phyloP scores from a whole-genome alignment of 2,113 vertebrate species.

The Centropristis striata region DNA sequence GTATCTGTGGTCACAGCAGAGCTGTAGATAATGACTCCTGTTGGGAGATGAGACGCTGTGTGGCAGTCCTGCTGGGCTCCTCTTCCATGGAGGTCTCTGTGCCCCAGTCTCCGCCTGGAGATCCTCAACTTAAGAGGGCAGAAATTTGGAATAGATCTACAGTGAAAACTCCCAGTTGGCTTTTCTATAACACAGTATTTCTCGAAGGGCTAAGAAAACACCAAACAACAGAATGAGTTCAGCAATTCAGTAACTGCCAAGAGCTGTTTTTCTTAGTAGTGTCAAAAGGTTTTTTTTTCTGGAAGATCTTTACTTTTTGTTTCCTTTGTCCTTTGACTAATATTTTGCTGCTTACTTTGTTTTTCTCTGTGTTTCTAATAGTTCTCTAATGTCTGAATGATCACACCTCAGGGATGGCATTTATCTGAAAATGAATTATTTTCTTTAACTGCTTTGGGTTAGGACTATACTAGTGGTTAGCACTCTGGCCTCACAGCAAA shows the following conservation, averaged over 20 bases:
- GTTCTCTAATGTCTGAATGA: background rate
- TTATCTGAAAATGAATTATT: background rate
- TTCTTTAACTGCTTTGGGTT: background rate
- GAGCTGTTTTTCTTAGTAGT: background rate
- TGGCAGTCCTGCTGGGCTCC: slow-evolving; percentile 23
- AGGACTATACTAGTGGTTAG: too few relatives aligned
- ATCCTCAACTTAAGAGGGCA: slow-evolving; percentile 9
- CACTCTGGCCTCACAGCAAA: too few relatives aligned
- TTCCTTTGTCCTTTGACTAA: slow-evolving; percentile 3
- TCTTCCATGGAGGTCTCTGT: slow-evolving; percentile 47
- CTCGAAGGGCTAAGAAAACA: slow-evolving; percentile 6
- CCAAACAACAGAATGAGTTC: background rate
- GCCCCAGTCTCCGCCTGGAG: slow-evolving; percentile 24
- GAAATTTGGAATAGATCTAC: slow-evolving; percentile 15
- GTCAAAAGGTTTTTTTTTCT: slow-evolving; percentile 2
- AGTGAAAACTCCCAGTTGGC: slow-evolving; percentile 16
- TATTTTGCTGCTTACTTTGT: background rate
- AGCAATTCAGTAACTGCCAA: background rate
- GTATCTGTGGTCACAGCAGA: slow-evolving; percentile 38
- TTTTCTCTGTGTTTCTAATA: background rate
- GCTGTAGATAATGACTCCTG: slow-evolving; percentile 60
- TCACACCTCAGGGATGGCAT: background rate
- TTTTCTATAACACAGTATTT: slow-evolving; percentile 15
- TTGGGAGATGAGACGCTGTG: slow-evolving; percentile 49
- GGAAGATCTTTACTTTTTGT: background rate